Conservation (phyloP, 1,140 invertebrate genomes). For the Aethina tumida region DNA sequence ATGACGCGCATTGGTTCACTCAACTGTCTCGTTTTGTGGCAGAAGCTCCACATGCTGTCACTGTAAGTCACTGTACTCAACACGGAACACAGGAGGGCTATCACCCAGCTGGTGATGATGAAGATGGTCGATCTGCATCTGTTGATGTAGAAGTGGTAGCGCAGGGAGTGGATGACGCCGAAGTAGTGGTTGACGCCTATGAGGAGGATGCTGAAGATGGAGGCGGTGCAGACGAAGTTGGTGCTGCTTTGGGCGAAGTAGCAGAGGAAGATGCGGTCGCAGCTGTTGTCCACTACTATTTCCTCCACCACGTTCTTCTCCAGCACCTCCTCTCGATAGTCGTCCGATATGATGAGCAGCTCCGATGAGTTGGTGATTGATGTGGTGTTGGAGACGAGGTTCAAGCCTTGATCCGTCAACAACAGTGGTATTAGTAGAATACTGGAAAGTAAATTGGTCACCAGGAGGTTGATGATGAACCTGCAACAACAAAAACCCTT, state of each 20-base stretch:
- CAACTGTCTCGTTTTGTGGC: conserved; percentile 36
- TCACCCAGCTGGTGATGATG: conserved; percentile 56
- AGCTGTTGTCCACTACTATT: neutral
- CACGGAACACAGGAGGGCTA: conserved; percentile 47
- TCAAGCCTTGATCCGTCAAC: conserved; percentile 37
- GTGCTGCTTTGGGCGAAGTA: conserved; percentile 41
- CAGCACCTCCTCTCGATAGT: conserved; percentile 2
- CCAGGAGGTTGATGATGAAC: conserved; percentile 59
- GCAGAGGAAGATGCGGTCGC: conserved; percentile 31
- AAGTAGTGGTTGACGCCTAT: conserved; percentile 81
- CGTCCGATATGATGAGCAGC: conserved; percentile 8
- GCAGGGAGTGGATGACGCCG: conserved; percentile 75
- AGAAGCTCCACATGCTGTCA: conserved; percentile 41
- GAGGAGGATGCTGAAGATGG: conserved; percentile 49
- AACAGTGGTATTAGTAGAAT: conserved; percentile 49
- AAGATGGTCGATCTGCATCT: conserved; percentile 58
- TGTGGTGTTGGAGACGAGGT: conserved; percentile 3
- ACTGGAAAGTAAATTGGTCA: conserved; percentile 55
- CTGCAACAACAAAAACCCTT: conserved; percentile 39
- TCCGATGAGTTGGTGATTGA: conserved; percentile 2
- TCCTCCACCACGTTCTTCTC: conserved; percentile 8
- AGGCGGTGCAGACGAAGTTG: conserved; percentile 43
- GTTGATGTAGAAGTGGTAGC: conserved; percentile 70
- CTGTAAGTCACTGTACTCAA: conserved; percentile 30
- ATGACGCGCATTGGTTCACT: conserved; percentile 12